These are phyloP conservation scores for Catocala fraxini DNA, from an alignment of 2,888 invertebrate genomes.

Conservation along the genomic window DNA sequence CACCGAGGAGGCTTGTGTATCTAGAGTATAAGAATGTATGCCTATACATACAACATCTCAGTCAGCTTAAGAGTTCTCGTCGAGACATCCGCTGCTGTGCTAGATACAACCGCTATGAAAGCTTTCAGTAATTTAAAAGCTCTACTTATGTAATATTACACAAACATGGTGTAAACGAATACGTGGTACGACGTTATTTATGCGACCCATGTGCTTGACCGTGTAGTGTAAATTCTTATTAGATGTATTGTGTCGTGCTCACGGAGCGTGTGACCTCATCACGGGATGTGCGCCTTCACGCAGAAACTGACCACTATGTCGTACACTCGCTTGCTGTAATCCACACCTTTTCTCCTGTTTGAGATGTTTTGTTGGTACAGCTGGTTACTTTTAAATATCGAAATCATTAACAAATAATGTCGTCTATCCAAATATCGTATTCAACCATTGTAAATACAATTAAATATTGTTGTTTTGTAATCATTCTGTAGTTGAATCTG, in stretches of 20 bases:
- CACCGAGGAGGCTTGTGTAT: no score
- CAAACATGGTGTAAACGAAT: slow-evolving; percentile 1
- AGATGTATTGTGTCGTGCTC: slow-evolving; percentile 74
- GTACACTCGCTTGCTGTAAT: slow-evolving; percentile 68
- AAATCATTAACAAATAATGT: no score
- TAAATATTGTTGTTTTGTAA: no score
- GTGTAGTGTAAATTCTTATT: slow-evolving; percentile 38
- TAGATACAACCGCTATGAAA: neutral
- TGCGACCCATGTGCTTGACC: slow-evolving; percentile 22
- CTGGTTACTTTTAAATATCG: neutral
- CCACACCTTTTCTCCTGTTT: slow-evolving; percentile 65
- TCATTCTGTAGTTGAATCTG: no score
- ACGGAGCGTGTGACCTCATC: slow-evolving; percentile 78
- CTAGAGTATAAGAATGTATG: no score
- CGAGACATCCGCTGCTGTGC: no score
- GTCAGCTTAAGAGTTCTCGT: no score
- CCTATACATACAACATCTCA: no score
- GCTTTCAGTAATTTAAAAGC: neutral
- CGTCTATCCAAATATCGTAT: no score
- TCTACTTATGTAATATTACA: neutral
- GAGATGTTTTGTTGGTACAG: slow-evolving; percentile 19
- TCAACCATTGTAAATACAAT: no score
- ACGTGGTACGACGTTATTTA: slow-evolving; percentile 1
- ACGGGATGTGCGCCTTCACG: slow-evolving; percentile 69
- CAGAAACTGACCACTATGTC: slow-evolving; percentile 76